Base-by-base conservation (phyloP, 2,797 vertebrate species). In the Sebastes minor region DNA sequence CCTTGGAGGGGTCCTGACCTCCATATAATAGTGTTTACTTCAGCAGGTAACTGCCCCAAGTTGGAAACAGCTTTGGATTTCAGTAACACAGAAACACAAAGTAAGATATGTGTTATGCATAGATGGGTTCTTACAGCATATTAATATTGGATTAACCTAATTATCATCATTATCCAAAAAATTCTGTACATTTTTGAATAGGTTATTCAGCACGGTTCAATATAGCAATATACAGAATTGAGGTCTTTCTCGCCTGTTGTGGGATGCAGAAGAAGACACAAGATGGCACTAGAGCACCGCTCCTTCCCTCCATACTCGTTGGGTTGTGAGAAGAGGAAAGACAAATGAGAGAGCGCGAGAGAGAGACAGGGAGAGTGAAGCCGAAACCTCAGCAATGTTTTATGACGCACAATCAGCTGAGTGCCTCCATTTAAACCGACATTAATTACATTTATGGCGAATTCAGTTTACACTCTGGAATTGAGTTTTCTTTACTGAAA, bases 401-500 rank as follows among this genome's bases (percentile, higher is more conserved):
- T 92, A 91, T 89, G 84, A 90, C 76, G 25, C 78, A 84, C 73
- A 85, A 74, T 90, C 82, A 88, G 64, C 71, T 42, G 83, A 90
- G 85, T 69, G 83, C 88, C 71, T 92, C 81, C 83, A 88, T 90
- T 92, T 89, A 90, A 89, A 88, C 66, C 72, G 76, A 71, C 91
- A 88, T 92, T 92, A 89, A 93, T 93, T 93, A 88, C 68, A 88
- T 86, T 89, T 66, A 92, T 89, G 85, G 83, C 14, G 25, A 91
- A 89, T 73, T 76, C 69, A 82, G 89, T 91, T 90, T 89, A 87
- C 80, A 82, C 80, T 67, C 72, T 74, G 82, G 85, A 89, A 89
- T 83, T 83, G 83, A 88, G 82, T 92, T 90, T 90, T 87, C 81
- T 85, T 87, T 82, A 55, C 72, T 81, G 80, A 87, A 89, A 87